Evolutionary conservation across 2,113 vertebrate species (phyloP).

Genomic region (Phasianus colchicus): DNA sequence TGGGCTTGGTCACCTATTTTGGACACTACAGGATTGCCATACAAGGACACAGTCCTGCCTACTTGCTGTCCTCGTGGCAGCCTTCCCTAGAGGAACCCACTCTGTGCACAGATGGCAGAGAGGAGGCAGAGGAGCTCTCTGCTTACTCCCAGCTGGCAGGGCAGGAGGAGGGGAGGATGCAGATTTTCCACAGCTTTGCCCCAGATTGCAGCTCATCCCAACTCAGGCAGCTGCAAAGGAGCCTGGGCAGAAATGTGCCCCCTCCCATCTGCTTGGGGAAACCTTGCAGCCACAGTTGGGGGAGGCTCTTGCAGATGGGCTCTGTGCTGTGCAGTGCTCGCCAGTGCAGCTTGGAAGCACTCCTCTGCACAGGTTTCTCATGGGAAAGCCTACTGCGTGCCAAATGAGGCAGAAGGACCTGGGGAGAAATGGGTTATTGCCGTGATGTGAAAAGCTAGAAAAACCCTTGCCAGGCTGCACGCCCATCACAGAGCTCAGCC

Average conservation of each 20-base stretch:
- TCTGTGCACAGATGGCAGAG: not conserved
- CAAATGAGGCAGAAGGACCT: not conserved
- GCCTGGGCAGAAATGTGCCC: not conserved
- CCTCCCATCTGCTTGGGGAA: not conserved
- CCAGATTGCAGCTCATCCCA: not conserved
- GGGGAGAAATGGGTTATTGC: rapidly evolving
- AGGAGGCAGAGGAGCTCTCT: not conserved
- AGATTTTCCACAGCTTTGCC: not conserved
- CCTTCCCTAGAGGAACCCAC: not conserved
- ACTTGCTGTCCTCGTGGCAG: not conserved
- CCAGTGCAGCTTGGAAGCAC: not conserved
- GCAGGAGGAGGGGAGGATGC: not conserved
- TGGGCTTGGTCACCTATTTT: not conserved
- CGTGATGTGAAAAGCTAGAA: rapidly evolving
- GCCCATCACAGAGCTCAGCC: rapidly evolving
- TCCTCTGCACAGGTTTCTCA: not conserved
- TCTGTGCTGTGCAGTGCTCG: not conserved
- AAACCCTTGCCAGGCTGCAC: not conserved
- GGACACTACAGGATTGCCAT: not conserved
- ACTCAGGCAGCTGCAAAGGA: not conserved
- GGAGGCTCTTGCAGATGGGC: not conserved
- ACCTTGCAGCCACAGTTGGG: not conserved
- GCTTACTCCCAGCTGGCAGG: not conserved
- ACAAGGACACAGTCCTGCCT: not conserved
- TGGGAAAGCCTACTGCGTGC: not conserved